Evolutionary conservation across 2,113 vertebrate species (phyloP).

Genomic region (Catharus bicknelli): DNA sequence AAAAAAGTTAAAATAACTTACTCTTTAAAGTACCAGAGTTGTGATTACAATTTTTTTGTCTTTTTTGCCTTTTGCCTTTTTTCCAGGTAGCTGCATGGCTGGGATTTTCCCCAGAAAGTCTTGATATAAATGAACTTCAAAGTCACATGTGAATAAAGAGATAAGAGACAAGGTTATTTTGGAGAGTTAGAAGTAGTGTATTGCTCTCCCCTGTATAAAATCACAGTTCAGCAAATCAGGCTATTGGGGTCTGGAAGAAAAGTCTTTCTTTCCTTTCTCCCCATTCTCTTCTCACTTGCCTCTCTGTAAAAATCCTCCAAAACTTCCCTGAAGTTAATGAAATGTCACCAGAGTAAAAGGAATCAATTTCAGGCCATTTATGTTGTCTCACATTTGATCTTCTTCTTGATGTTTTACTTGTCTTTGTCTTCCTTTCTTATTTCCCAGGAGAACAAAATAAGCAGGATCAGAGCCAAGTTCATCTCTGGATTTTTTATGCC

Average conservation of each 20-base stretch:
- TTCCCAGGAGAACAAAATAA: slow-evolving; percentile 37
- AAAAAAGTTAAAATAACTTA: not conserved
- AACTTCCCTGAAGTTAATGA: slow-evolving; percentile 55
- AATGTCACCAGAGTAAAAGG: slow-evolving; percentile 55
- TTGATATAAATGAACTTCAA: not conserved
- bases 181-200: not conserved
- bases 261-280: not conserved
- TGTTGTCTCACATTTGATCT: slow-evolving; percentile 56
- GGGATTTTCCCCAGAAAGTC: not conserved
- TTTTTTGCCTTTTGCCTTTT: not conserved
- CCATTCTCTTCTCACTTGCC: not conserved
- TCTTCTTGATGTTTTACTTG: slow-evolving; percentile 34
- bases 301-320: slow-evolving; percentile 3
- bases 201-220: not conserved
- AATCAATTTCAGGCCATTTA: slow-evolving; percentile 55
- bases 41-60: not conserved
- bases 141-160: not conserved
- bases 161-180: not conserved
- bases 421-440: slow-evolving; percentile 35
- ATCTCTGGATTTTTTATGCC: not conserved
- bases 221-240: slow-evolving; percentile 3
- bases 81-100: not conserved
- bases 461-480: not conserved
- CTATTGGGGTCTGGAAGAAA: not conserved
- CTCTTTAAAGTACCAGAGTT: not conserved